These are phyloP conservation scores for Scyliorhinus canicula DNA, from an alignment of 2,797 vertebrate genomes.

Conservation along the genomic window DNA sequence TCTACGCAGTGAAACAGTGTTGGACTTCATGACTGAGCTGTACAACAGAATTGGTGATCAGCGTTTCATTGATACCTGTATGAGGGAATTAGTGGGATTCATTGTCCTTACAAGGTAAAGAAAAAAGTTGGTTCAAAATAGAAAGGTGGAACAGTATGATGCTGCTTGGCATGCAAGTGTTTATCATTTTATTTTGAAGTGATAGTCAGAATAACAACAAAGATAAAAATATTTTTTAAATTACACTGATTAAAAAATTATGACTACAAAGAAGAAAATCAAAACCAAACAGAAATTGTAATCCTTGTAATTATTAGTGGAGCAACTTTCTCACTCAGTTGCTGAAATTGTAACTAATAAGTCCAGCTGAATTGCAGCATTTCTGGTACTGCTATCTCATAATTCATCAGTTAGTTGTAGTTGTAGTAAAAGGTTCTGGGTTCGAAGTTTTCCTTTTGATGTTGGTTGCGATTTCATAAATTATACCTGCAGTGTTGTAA, in stretches of 20 bases:
- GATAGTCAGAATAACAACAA: not conserved
- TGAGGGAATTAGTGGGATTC: constrained; percentile 52
- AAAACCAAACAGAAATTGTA: not conserved
- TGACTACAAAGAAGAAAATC: too few species aligned
- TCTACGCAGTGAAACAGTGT: constrained; percentile 54
- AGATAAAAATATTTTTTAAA: not conserved
- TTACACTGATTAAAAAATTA: not conserved
- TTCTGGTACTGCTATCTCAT: not conserved
- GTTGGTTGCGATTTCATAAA: not conserved
- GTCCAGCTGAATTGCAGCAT: too few species aligned
- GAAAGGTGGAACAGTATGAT: not conserved
- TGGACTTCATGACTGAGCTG: constrained; percentile 52
- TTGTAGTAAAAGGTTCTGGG: not conserved
- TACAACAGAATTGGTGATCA: constrained; percentile 38
- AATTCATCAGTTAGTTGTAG: not conserved
- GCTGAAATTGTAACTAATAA: constrained; percentile 2
- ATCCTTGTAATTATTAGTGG: not conserved
- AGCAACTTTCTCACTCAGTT: not conserved
- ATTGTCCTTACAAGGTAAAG: constrained; percentile 55
- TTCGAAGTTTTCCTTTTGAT: not conserved
- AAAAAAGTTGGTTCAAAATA: not conserved
- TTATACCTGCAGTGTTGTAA: not conserved
- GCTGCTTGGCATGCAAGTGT: not conserved
- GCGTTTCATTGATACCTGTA: constrained; percentile 47
- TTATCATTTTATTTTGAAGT: not conserved